Base-by-base conservation (phyloP, 2,797 vertebrate species). In the Brachymystax lenok region DNA sequence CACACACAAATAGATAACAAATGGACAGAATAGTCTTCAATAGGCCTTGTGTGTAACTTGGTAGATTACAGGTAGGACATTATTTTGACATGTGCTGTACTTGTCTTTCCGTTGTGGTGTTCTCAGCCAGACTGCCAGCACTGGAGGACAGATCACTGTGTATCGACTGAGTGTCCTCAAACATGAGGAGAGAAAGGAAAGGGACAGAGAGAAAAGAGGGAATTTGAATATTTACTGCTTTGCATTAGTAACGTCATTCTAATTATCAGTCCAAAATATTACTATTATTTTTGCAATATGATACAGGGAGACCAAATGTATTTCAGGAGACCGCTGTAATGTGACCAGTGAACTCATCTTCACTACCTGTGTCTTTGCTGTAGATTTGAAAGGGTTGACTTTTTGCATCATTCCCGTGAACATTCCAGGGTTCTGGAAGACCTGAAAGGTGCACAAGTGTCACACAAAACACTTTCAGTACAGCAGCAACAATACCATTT, bases 41-140 rank as follows among this genome's bases (percentile, higher is more conserved):
- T 21, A 54, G 2, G 40, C 40, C 40, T 40, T 40, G 40, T 40
- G 40, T 40, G 40, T 10, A 40, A 40, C 40, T 40, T 10, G 40
- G 7, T 0, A 40, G 7, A 46, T 12, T 46, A 46, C 40, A 46
- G 40, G 40, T 46, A 46, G 40, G 40, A 46, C 40, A 46, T 46
- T 46, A 46, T 46, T 46, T 46, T 46, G 40, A 46, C 40, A 46
- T 46, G 40, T 1, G 40, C 10, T 46, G 10, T 78, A 91, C 89
- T 2, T 86, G 81, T 83, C 82, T 82, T 67, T 89, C 82, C 54
- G 19, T 68, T 28, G 46, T 33, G 5, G 81, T 82, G 24, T 73
- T 24, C 66, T 88, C 87, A 0, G 86, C 76, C 27, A 87, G 13
- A 28, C 88, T 86, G 54, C 83, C 88, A 3, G 86, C 81, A 82